These are phyloP conservation scores for Macheiramphus alcinus DNA, from an alignment of 2,113 vertebrate species.

Conservation along the genomic window DNA sequence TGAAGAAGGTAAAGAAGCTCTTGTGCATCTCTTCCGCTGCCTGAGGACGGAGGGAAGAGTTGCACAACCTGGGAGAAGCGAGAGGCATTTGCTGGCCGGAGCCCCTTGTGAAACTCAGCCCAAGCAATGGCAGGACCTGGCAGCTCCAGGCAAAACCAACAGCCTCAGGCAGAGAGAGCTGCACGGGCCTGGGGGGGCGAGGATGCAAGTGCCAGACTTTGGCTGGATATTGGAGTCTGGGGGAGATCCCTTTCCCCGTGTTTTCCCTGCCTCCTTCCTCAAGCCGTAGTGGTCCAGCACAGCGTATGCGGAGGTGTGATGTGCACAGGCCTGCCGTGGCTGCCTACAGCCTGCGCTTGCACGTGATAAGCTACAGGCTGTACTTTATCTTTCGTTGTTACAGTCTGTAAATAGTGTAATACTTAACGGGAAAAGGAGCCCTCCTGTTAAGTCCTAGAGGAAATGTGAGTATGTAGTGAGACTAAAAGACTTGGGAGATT, in stretches of 20 bases:
- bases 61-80: neutral
- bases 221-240: neutral
- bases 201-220: neutral
- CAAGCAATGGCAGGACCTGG: neutral
- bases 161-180: neutral
- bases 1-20: neutral
- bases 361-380: neutral
- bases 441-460: neutral
- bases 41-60: neutral
- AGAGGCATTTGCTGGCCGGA: neutral
- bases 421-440: neutral
- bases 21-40: neutral
- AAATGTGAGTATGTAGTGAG: neutral
- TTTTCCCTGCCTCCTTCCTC: neutral
- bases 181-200: neutral
- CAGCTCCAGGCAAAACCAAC: neutral
- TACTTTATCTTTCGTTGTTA: neutral
- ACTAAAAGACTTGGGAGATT: neutral
- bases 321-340: neutral
- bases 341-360: neutral
- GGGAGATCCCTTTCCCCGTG: neutral
- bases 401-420: neutral
- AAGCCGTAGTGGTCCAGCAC: accelerated
- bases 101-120: neutral
- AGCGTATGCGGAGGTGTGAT: neutral